Evolutionary conservation across 2,888 invertebrate species (phyloP).

Genomic region (Machimus atricapillus): DNA sequence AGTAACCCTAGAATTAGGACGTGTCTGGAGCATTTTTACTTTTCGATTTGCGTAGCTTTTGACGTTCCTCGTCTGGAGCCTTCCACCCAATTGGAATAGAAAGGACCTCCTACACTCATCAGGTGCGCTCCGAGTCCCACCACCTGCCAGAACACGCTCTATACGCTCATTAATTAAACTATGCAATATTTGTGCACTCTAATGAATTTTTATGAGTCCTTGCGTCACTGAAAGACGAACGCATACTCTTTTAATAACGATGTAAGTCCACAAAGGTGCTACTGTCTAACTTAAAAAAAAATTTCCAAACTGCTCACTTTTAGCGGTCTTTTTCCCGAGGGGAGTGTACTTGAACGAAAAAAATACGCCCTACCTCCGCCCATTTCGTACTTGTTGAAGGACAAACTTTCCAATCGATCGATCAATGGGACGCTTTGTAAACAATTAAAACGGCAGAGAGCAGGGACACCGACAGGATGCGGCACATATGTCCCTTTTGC

Average conservation of each 20-base stretch:
- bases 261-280: background rate
- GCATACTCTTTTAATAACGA: background rate
- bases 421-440: background rate
- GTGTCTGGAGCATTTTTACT: background rate
- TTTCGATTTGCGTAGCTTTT: background rate
- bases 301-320: background rate
- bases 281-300: background rate
- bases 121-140: background rate
- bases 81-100: background rate
- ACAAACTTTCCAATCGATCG: background rate
- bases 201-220: conserved; percentile 34
- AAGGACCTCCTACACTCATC: background rate
- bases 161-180: conserved; percentile 25
- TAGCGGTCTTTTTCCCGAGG: background rate
- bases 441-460: background rate
- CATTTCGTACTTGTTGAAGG: background rate
- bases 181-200: conserved; percentile 11
- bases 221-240: background rate
- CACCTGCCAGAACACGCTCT: background rate
- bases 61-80: background rate
- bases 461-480: background rate
- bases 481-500: background rate
- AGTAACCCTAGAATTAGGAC: background rate
- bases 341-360: background rate
- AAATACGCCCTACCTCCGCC: background rate